A percentile compares a stretch with the other conserved stretches of the same genome.
phyloP scores from a whole-genome alignment of 2,113 vertebrate genomes.

The Rhinichthys klamathensis region DNA sequence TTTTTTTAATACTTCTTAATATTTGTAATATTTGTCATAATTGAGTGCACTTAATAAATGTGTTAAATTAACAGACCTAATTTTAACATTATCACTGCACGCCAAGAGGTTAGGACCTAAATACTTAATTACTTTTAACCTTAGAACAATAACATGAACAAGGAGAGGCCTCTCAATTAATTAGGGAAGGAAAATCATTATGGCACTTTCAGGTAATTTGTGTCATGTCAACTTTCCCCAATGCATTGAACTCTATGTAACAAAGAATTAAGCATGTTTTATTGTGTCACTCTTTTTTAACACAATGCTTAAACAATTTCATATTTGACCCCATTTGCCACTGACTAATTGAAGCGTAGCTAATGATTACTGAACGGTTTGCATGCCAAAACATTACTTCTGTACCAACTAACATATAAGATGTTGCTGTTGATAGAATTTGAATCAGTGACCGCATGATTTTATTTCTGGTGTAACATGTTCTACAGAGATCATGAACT shows the following conservation, averaged over 20 bases:
- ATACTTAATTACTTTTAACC: background rate
- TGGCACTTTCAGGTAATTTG: background rate
- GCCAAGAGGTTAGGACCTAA: background rate
- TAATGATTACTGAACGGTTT: background rate
- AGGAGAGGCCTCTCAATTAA: background rate
- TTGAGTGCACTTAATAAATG: background rate
- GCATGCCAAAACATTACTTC: background rate
- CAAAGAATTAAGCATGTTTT: background rate
- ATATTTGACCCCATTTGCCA: background rate
- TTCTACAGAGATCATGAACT: background rate
- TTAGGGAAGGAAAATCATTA: background rate
- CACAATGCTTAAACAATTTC: background rate
- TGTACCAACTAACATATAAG: background rate
- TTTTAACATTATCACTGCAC: background rate
- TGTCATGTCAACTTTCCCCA: background rate
- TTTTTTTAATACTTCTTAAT: background rate
- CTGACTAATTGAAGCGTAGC: background rate
- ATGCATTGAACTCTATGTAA: background rate
- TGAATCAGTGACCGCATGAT: background rate
- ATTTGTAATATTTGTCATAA: background rate
- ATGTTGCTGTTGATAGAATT: background rate
- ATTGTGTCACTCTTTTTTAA: background rate
- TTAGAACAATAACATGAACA: background rate
- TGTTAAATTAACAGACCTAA: background rate
- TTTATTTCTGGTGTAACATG: slow-evolving; percentile 8